Evolutionary conservation across 1,140 invertebrate genomes (phyloP), one percentile per base, ranked within the genome.

Genomic region (Schlechtendalia chinensis): DNA sequence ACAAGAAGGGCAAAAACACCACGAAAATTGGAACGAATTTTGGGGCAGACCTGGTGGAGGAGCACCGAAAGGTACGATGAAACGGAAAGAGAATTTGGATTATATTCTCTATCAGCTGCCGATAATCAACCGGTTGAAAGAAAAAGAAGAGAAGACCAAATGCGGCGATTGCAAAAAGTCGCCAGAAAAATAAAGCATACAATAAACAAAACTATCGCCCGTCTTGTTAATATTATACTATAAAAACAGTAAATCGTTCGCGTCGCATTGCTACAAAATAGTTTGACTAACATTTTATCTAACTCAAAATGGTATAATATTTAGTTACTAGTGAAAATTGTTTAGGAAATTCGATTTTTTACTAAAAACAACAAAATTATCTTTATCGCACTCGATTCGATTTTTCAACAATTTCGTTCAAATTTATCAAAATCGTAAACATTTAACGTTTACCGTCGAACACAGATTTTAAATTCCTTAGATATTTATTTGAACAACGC

Each of bases 11-110:
- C 85, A 86, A 27, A 86, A 86, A 65, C 91, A 92, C 83, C 91
- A 91, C 84, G 87, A 89, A 82, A 90, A 90, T 4, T 91, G 90
- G 90, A 87, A 87, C 81, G 88, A 87, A 11, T 86, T 91, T 81
- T 91, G 90, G 90, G 90, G 91, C 19, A 86, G 89, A 45, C 90
- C 90, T 10, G 91, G 91, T 11, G 89, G 91, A 83, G 90, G 91
- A 2, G 90, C 91, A 0, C 90, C 90, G 3, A 84, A 86, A 82
- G 85, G 87, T 83, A 85, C 85, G 47, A 82, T 80, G 16, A 83
- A 65, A 82, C 81, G 80, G 29, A 84, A 84, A 79, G 83, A 84
- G 71, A 84, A 84, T 81, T 72, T 84, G 16, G 82, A 84, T 14
- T 81, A 82, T 53, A 61, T 84, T 59, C 81, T 84, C 0, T 84